A percentile compares a stretch with the other conserved stretches of the same genome.
Evolutionary conservation across 2,113 vertebrate genomes (phyloP).

Genomic region (Aptenodytes forsteri): DNA sequence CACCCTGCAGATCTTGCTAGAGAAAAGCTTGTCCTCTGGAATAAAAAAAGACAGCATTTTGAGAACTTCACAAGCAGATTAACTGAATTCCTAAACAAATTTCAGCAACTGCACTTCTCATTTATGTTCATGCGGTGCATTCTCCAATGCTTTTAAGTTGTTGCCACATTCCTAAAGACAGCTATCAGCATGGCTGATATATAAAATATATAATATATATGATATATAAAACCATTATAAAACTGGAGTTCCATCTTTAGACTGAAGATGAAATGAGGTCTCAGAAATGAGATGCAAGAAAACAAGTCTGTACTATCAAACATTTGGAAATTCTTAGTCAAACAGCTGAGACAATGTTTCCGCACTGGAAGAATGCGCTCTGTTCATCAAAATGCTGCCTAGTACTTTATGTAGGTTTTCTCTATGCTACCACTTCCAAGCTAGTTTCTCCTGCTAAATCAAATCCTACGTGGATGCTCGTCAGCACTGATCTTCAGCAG

Average conservation of each 20-base stretch:
- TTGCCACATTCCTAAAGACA: conserved; percentile 6
- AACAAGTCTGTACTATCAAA: not conserved
- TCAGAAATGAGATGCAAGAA: not conserved
- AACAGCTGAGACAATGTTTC: conserved; percentile 34
- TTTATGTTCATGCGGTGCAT: not conserved
- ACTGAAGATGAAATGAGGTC: not conserved
- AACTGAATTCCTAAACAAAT: not conserved
- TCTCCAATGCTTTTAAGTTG: not conserved
- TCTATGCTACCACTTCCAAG: not conserved
- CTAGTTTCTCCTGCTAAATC: not conserved
- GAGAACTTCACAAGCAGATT: not conserved
- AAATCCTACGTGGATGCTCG: not conserved
- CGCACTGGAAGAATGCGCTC: not conserved
- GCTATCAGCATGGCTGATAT: not conserved
- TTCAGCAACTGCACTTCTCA: not conserved
- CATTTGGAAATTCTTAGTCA: conserved; percentile 47
- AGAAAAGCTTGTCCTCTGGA: not conserved
- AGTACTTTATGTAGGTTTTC: not conserved
- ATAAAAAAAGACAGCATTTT: not conserved
- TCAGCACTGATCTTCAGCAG: not conserved
- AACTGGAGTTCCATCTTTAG: not conserved
- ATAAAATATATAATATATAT: no score
- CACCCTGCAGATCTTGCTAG: not conserved
- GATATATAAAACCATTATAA: no score
- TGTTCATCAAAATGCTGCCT: not conserved